phyloP scores from a whole-genome alignment of 1,140 invertebrate genomes.

The Heterodera schachtii region DNA sequence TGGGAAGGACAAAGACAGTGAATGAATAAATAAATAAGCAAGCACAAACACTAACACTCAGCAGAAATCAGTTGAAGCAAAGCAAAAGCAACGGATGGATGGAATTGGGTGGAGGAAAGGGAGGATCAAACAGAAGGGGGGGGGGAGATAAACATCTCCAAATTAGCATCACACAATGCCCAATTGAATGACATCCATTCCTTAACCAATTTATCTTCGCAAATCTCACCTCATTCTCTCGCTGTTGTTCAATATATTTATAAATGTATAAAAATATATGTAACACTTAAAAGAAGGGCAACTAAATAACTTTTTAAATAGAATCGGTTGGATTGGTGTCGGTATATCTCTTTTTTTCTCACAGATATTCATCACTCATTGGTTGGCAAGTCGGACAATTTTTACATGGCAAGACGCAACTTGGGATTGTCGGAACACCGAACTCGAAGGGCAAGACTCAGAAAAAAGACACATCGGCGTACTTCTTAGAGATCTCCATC shows the following conservation, averaged over 20 bases:
- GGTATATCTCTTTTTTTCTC: neutral
- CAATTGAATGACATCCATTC: neutral
- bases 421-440: neutral
- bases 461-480: slow-evolving; percentile 62
- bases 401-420: neutral
- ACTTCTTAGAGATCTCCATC: slow-evolving; percentile 63
- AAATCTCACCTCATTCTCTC: neutral
- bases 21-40: too few relatives aligned
- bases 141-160: neutral
- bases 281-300: too few relatives aligned
- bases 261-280: neutral
- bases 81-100: too few relatives aligned
- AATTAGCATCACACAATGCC: neutral
- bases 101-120: too few relatives aligned
- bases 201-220: neutral
- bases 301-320: neutral
- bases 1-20: too few relatives aligned
- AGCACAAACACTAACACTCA: too few relatives aligned
- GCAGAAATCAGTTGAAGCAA: too few relatives aligned
- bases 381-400: neutral
- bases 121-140: neutral
- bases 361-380: too few relatives aligned
- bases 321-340: too few relatives aligned
- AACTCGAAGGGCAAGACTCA: slow-evolving; percentile 13
- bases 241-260: neutral